Percentiles rank a stretch among this genome's conserved stretches.
Conservation (phyloP, 1,140 invertebrate species). For the Zaprionus capensis region DNA sequence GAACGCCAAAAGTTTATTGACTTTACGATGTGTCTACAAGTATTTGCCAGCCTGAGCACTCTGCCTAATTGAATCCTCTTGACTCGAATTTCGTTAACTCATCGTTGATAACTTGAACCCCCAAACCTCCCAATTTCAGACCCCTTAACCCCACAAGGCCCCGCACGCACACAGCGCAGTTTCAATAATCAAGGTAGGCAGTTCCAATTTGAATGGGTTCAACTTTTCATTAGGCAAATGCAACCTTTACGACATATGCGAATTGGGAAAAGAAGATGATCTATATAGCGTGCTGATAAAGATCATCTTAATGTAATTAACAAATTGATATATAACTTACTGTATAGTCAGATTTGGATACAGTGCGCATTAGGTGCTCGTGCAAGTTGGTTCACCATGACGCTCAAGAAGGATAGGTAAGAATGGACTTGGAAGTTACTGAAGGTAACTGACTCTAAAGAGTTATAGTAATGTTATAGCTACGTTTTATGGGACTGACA, state of each 20-base stretch:
- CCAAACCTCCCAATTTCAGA: background rate
- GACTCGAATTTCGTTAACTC: conserved; percentile 58
- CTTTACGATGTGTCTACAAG: conserved; percentile 1
- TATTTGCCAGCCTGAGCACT: conserved; percentile 51
- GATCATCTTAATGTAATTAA: conserved; percentile 58
- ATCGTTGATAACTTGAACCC: conserved; percentile 22
- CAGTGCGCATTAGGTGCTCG: conserved; percentile 33
- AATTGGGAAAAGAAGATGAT: conserved; percentile 26
- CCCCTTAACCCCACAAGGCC: background rate
- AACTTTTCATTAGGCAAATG: conserved; percentile 59
- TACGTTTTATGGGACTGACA: background rate
- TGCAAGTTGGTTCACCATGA: background rate
- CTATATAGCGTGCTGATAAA: conserved; percentile 28
- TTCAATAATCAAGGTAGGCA: conserved; percentile 27
- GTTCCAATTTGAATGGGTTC: background rate
- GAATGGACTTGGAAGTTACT: background rate
- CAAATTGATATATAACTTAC: background rate
- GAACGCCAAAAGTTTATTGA: background rate
- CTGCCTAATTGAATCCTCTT: conserved; percentile 54
- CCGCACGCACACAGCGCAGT: background rate
- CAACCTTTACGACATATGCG: conserved; percentile 13
- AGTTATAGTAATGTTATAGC: background rate
- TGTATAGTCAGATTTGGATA: background rate
- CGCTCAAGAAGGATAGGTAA: background rate
- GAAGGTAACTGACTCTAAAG: background rate